Percentiles rank a stretch among this genome's conserved stretches.
Evolutionary conservation across 2,113 vertebrate species (phyloP).

Genomic region (Ginglymostoma cirratum): DNA sequence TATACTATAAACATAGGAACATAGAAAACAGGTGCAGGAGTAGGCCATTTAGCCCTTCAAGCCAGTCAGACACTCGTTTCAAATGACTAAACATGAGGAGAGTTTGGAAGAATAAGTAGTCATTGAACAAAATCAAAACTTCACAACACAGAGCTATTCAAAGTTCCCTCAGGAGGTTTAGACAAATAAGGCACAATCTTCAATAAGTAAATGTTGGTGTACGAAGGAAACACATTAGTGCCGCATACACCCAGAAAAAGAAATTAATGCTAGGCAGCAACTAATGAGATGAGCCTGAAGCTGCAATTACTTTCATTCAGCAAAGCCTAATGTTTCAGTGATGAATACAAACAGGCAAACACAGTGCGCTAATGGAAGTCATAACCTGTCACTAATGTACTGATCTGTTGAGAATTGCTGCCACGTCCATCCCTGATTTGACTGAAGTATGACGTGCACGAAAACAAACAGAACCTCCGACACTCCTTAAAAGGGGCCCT

Average conservation of each 20-base stretch:
- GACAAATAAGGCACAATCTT: neutral
- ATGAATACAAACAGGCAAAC: neutral
- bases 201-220: neutral
- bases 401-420: neutral
- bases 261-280: neutral
- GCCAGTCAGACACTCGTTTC: neutral
- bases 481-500: neutral
- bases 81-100: neutral
- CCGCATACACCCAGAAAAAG: neutral
- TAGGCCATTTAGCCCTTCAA: too few species aligned
- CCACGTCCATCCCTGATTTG: neutral
- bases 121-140: neutral
- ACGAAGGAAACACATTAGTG: neutral
- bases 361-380: neutral
- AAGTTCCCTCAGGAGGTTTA: neutral
- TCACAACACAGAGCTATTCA: neutral
- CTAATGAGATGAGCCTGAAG: neutral
- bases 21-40: too few species aligned
- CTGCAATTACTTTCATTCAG: constrained; percentile 18
- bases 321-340: neutral
- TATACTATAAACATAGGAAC: neutral
- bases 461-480: neutral
- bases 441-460: neutral
- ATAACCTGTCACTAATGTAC: neutral
- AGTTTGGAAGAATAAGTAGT: neutral